phyloP scores from a whole-genome alignment of 1,140 invertebrate species.

The Tachypleus tridentatus region DNA sequence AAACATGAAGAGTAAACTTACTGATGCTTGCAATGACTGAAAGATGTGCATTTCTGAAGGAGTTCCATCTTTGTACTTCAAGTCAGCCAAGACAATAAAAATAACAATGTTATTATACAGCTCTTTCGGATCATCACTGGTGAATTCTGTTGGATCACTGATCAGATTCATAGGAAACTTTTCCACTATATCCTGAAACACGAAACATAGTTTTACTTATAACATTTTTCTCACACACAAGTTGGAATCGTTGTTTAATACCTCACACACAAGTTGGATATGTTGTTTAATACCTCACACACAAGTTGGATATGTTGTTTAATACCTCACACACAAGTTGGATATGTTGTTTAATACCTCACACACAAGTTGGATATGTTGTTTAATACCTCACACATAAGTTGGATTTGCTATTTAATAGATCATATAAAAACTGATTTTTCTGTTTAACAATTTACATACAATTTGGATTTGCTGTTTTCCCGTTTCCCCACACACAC shows the following conservation, averaged over 20 bases:
- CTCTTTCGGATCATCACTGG: conserved; percentile 89
- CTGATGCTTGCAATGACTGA: conserved; percentile 46
- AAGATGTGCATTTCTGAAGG: conserved; percentile 97
- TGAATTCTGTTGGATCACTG: conserved; percentile 90
- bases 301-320: neutral
- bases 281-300: too few species aligned
- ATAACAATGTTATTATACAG: conserved; percentile 97
- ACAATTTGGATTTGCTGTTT: neutral
- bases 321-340: neutral
- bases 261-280: neutral
- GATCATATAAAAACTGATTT: conserved; percentile 1
- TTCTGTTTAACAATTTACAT: neutral
- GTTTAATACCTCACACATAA: neutral
- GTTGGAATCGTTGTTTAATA: neutral
- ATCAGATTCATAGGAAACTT: conserved; percentile 83
- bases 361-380: neutral
- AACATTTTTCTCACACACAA: neutral
- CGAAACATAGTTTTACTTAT: neutral
- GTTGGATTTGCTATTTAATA: neutral
- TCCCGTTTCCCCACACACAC: neutral
- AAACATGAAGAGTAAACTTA: conserved; percentile 34
- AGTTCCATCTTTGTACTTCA: conserved; percentile 38
- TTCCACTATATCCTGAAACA: conserved; percentile 67
- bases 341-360: neutral
- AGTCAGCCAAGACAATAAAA: conserved; percentile 67